Base-by-base conservation (phyloP, 2,113 vertebrate species). In the Trogon melanurus region DNA sequence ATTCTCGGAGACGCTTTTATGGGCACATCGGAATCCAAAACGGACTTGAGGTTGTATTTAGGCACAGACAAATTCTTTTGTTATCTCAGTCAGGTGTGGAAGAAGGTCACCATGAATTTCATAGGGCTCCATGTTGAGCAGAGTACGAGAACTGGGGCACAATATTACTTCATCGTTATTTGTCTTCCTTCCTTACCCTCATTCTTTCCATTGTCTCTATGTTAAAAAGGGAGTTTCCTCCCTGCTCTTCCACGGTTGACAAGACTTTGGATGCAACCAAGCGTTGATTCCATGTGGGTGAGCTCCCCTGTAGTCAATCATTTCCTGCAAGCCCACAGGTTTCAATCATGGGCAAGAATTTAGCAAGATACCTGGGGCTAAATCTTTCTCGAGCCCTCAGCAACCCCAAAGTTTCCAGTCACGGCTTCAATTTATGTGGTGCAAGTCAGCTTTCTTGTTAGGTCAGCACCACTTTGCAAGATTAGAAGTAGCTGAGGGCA, bases 161-260 rank as follows among this genome's bases (percentile, higher is more conserved):
- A 1, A 2, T 44, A 20, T 61, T 82, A 36, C 54, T 89, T 69
- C 66, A 61, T 26, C 34, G 7, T 50, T 72, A 41, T 70, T 85
- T 87, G 30, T 26, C 5, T 10, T 51, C 51, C 44, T 82, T 75
- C 89, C 54, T 83, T 88, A 7, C 36, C 13, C 30, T 90, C 79
- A 74, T 88, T 90, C 60, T 88, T 96, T 81, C 85, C 82, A 71
- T 88, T 90, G 50, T 75, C 27, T 87, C 25, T 54, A 1, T 45
- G 32, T 48, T 71, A 71, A 73, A 89, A 90, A 56, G 32, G 47
- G 72, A 74, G 3, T 84, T 94, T 93, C 21, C 38, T 85, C 3
- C 1, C 48, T 71, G 34, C 53, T 78, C 36, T 76, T 92, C 69
- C 73, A 85, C 0, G 3, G 38, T 60, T 86, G 79, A 84, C 0